Evolutionary conservation across 1,140 invertebrate species (phyloP), one percentile per base, ranked within the genome.

Genomic region (Drosophila kurseongensis): DNA sequence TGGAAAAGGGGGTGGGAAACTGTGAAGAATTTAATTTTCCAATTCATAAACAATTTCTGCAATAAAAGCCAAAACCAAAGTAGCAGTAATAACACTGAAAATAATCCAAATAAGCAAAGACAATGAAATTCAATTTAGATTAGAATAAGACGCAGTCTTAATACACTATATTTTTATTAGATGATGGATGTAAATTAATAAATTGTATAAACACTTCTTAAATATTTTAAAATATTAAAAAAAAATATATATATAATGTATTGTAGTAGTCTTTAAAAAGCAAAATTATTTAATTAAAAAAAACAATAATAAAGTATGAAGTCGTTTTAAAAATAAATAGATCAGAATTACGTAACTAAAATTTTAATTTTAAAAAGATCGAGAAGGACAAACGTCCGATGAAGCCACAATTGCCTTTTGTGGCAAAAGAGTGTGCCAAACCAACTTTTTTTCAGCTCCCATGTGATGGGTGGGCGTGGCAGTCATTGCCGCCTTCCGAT

Each of bases 11-110:
- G 12, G 5, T 40, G 69, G 18, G 18, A 44, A 63, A 56, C 44
- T 66, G 82, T 81, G 60, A 75, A 68, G 80, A 81, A 81, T 85
- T 85, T 85, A 85, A 85, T 85, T 85, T 85, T 78, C 82, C 82
- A 85, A 85, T 85, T 85, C 82, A 86, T 85, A 85, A 85, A 88
- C 82, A 85, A 85, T 88, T 85, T 82, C 47, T 45, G 82, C 75
- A 86, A 82, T 85, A 85, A 85, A 86, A 82, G 54, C 59, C 67
- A 45, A 69, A 61, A 56, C 42, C 74, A 67, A 86, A 88, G 82
- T 78, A 82, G 72, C 77, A 71, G 78, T 63, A 86, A 85, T 85
- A 85, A 78, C 77, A 81, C 74, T 81, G 69, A 75, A 72, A 85
- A 78, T 61, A 81, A 80, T 68, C 67, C 61, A 78, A 75, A 55